phyloP scores from a whole-genome alignment of 2,113 vertebrate genomes.

The Lampris incognitus region DNA sequence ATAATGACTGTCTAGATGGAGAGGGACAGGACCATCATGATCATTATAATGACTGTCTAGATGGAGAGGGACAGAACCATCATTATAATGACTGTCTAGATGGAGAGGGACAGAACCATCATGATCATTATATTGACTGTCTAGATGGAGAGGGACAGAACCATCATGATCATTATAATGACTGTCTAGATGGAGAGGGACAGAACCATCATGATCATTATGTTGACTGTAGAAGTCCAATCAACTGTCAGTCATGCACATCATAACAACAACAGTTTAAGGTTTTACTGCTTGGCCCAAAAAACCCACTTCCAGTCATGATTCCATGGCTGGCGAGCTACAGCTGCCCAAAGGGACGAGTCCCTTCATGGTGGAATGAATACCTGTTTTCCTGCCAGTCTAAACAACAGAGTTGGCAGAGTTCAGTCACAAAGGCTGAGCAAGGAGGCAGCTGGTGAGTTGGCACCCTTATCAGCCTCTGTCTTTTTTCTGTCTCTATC shows the following conservation, averaged over 20 bases:
- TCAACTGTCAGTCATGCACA: not conserved
- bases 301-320: slow-evolving; percentile 1
- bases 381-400: slow-evolving; percentile 30
- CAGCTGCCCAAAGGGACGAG: slow-evolving; percentile 12
- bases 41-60: too few relatives aligned
- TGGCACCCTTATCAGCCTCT: slow-evolving; percentile 5
- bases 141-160: too few relatives aligned
- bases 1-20: too few relatives aligned
- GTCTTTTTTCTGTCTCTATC: not conserved
- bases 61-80: too few relatives aligned
- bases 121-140: too few relatives aligned
- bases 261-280: slow-evolving; percentile 41
- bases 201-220: too few relatives aligned
- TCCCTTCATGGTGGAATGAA: slow-evolving; percentile 11
- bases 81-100: too few relatives aligned
- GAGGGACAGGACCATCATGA: too few relatives aligned
- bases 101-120: too few relatives aligned
- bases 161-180: too few relatives aligned
- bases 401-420: slow-evolving; percentile 36
- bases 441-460: slow-evolving; percentile 45
- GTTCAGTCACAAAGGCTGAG: slow-evolving; percentile 19
- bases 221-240: too few relatives aligned
- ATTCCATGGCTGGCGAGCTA: slow-evolving; percentile 23
- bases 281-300: slow-evolving; percentile 10
- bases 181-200: too few relatives aligned